A percentile compares a stretch with the other conserved stretches of the same genome.
Conservation (phyloP, 64 coral and sea anemone species). For the Cladopsammia gracilis region DNA sequence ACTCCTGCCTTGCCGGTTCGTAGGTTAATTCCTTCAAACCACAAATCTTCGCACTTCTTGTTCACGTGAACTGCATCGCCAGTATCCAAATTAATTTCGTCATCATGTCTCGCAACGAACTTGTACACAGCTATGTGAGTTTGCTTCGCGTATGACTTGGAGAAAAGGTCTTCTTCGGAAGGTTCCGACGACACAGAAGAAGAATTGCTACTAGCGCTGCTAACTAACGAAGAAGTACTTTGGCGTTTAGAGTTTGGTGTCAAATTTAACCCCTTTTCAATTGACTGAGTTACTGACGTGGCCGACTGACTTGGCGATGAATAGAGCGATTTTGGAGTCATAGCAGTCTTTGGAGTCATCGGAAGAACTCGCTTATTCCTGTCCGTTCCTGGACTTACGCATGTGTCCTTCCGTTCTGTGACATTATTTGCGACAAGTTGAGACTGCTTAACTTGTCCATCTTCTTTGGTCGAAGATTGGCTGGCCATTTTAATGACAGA, state of each 20-base stretch:
- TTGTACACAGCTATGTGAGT: conserved; percentile 96
- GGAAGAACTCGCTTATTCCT: conserved; percentile 11
- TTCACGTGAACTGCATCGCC: conserved; percentile 90
- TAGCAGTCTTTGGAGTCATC: conserved; percentile 17
- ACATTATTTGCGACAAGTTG: neutral
- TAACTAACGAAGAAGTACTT: conserved; percentile 21
- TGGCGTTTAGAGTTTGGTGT: neutral
- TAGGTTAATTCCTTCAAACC: conserved; percentile 95
- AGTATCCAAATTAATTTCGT: conserved; percentile 82
- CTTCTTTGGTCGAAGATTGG: neutral
- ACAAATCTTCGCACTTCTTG: conserved; percentile 89
- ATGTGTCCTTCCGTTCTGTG: neutral
- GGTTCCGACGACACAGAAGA: conserved; percentile 12
- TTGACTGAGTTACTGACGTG: neutral
- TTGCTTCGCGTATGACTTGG: conserved; percentile 57
- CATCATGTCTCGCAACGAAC: conserved; percentile 86
- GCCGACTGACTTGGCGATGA: neutral
- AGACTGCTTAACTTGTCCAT: conserved; percentile 7
- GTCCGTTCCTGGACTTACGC: conserved; percentile 4
- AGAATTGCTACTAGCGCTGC: conserved; percentile 3
- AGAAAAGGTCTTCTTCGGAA: neutral
- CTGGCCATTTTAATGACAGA: neutral
- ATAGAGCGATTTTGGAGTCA: neutral
- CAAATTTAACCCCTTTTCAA: neutral
- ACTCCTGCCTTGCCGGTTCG: conserved; percentile 87